Evolutionary conservation across 2,113 vertebrate genomes (phyloP), one percentile per base, ranked within the genome.

Genomic region (Clarias gariepinus): DNA sequence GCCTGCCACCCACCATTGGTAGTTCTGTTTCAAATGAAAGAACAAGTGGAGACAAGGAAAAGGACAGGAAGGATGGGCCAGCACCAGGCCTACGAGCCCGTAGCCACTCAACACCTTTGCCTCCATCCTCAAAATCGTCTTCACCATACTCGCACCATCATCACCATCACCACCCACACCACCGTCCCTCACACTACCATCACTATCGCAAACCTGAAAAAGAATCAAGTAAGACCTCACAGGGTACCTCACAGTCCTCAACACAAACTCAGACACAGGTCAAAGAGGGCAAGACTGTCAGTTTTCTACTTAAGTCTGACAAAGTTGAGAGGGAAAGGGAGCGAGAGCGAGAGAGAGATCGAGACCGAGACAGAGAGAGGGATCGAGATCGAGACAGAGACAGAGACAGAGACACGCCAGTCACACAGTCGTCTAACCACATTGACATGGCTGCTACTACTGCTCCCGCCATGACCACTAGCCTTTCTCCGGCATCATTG

Each of bases 101-200:
- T 85, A 98, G 97, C 92, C 97, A 98, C 93, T 98, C 97, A 0
- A 98, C 96, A 0, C 97, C 97, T 0, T 93, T 97, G 87, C 97
- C 97, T 16, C 97, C 97, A 4, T 97, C 97, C 7, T 97, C 97
- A 36, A 97, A 97, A 91, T 95, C 96, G 82, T 95, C 96, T 7
- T 95, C 95, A 16, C 94, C 94, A 80, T 93, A 95, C 94, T 93
- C 97, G 89, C 95, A 97, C 93, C 95, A 97, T 93, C 0, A 96
- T 95, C 0, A 96, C 93, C 92, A 97, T 94, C 19, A 97, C 94
- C 86, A 97, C 94, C 23, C 96, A 89, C 86, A 97, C 94, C 90
- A 97, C 93, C 89, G 96, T 74, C 90, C 96, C 87, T 92, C 97
- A 78, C 95, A 95, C 94, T 93, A 95, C 93, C 89, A 92, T 86